These are phyloP conservation scores for Augochlorella aurata DNA, from an alignment of 2,888 invertebrate species.

Conservation along the genomic window DNA sequence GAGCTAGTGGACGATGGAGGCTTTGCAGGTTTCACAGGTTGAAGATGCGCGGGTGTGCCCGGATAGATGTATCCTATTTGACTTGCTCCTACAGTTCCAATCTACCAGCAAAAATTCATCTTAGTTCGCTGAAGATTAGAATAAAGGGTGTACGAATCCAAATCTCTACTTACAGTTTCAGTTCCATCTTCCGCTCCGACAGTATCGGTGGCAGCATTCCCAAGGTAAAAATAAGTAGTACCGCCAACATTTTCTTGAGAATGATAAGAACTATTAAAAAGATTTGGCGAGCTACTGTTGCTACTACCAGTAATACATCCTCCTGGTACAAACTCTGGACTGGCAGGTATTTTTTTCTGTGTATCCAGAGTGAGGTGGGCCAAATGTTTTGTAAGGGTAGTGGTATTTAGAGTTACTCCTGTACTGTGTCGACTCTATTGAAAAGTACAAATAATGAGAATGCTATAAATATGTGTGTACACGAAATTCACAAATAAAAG, in stretches of 20 bases:
- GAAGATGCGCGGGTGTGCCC: conserved; percentile 85
- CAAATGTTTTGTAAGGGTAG: conserved; percentile 79
- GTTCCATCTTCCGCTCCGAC: conserved; percentile 74
- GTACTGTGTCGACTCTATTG: conserved; percentile 79
- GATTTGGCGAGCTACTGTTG: conserved; percentile 79
- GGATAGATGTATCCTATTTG: conserved; percentile 84
- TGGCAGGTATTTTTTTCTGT: conserved; percentile 76
- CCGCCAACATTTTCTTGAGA: conserved; percentile 95
- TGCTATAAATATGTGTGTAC: not conserved
- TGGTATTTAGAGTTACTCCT: conserved; percentile 72
- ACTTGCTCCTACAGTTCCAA: conserved; percentile 70
- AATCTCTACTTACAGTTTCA: conserved; percentile 71
- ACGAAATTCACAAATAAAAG: no score
- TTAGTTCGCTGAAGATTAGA: not conserved
- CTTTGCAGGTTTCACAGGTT: conserved; percentile 83
- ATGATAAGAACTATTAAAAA: conserved; percentile 80
- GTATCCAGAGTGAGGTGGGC: conserved; percentile 79
- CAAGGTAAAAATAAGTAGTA: conserved; percentile 96
- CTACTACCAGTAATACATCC: conserved; percentile 75
- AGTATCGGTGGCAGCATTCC: conserved; percentile 79
- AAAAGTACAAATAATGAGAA: conserved; percentile 59
- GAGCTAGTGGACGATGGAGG: conserved; percentile 73
- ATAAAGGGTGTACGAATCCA: not conserved
- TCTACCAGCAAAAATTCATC: conserved; percentile 60
- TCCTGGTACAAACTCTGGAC: conserved; percentile 79